Evolutionary conservation across 2,888 invertebrate species (phyloP).

Genomic region (Andrena chrysosceles): DNA sequence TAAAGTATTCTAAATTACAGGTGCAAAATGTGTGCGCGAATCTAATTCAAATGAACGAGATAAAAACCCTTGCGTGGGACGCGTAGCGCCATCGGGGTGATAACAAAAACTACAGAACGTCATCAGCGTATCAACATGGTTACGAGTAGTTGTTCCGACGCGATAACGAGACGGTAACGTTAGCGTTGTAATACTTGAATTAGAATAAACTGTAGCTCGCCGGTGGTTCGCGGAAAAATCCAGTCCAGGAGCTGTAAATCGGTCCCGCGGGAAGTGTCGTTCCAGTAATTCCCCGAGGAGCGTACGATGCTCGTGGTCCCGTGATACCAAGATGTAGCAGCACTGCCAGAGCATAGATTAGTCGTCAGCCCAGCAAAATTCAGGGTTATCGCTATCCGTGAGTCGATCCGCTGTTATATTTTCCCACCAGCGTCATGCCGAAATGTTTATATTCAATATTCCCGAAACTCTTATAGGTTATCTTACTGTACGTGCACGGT

Average conservation of each 20-base stretch:
- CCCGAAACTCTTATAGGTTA: constrained; percentile 58
- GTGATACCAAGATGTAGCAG: constrained; percentile 54
- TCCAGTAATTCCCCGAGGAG: constrained; percentile 1
- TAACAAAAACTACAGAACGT: constrained; percentile 60
- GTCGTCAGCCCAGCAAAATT: constrained; percentile 34
- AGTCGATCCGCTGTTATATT: constrained; percentile 38
- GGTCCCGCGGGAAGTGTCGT: constrained; percentile 6
- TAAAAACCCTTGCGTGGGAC: constrained; percentile 24
- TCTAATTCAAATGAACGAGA: neutral
- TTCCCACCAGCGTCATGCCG: neutral
- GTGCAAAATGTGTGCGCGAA: neutral
- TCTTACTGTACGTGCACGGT: constrained; percentile 12
- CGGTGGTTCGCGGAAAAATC: neutral
- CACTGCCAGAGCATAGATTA: constrained; percentile 36
- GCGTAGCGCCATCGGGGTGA: constrained; percentile 56
- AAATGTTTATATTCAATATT: constrained; percentile 9
- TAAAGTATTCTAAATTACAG: neutral
- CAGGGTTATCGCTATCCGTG: constrained; percentile 44
- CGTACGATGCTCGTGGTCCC: constrained; percentile 24
- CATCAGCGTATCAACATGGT: constrained; percentile 66
- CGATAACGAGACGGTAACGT: constrained; percentile 57
- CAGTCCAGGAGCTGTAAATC: neutral
- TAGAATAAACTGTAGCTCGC: neutral
- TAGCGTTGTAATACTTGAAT: constrained; percentile 17
- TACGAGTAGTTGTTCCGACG: constrained; percentile 48